A percentile compares a stretch with the other conserved stretches of the same genome.
These are phyloP conservation scores for Drosophila athabasca DNA, from an alignment of 1,140 invertebrate species.

Conservation along the genomic window DNA sequence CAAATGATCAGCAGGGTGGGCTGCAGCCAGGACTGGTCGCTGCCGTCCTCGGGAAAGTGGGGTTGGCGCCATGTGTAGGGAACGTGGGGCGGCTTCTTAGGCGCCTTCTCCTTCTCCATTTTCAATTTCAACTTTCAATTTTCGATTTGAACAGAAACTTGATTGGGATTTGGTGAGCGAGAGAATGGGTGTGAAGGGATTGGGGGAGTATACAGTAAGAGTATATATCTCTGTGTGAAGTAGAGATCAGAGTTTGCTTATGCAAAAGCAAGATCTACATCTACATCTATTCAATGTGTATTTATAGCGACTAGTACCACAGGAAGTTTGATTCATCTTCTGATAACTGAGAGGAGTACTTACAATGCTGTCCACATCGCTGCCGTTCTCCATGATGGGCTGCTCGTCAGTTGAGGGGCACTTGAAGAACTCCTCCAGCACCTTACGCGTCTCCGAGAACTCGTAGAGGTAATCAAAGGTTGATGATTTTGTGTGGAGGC, in stretches of 20 bases:
- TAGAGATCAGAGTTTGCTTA: background rate
- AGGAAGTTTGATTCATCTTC: too few relatives aligned
- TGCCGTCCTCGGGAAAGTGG: constrained; percentile 46
- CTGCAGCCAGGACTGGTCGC: constrained; percentile 50
- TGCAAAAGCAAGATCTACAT: too few relatives aligned
- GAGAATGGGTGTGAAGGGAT: too few relatives aligned
- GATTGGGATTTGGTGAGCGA: too few relatives aligned
- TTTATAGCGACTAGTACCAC: too few relatives aligned
- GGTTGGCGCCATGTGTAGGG: constrained; percentile 57
- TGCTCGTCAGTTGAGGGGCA: constrained; percentile 88
- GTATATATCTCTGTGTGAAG: too few relatives aligned
- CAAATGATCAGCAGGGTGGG: constrained; percentile 50
- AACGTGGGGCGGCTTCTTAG: constrained; percentile 15
- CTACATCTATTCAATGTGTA: too few relatives aligned
- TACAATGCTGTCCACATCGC: constrained; percentile 83
- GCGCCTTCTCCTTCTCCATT: too few relatives aligned
- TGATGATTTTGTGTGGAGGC: constrained; percentile 85
- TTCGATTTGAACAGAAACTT: too few relatives aligned
- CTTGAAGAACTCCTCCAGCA: constrained; percentile 96
- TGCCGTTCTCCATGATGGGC: constrained; percentile 83
- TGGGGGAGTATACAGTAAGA: background rate
- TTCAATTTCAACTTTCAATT: too few relatives aligned
- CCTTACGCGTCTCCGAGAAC: constrained; percentile 95
- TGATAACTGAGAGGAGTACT: constrained; percentile 24
- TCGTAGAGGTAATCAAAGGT: constrained; percentile 95